Evolutionary conservation across 2,888 invertebrate genomes (phyloP).

Genomic region (Micoletzkya japonica): DNA sequence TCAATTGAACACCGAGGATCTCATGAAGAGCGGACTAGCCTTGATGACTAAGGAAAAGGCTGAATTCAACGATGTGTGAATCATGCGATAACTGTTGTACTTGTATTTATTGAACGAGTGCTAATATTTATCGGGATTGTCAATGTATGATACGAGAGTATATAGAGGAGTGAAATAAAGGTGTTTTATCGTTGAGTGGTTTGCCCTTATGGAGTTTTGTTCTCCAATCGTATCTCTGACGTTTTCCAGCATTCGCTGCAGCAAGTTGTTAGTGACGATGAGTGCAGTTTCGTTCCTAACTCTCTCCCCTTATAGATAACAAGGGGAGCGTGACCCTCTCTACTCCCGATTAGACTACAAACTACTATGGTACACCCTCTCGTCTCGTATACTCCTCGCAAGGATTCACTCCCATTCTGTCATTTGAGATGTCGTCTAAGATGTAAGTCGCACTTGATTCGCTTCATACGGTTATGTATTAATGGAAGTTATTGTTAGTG

Average conservation of each 20-base stretch:
- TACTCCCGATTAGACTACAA: conserved; percentile 12
- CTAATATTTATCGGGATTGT: too few relatives aligned
- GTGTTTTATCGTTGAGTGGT: too few relatives aligned
- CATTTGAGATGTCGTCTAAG: not conserved
- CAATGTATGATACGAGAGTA: too few relatives aligned
- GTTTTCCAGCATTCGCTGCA: too few relatives aligned
- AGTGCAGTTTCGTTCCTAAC: too few relatives aligned
- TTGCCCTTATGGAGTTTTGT: too few relatives aligned
- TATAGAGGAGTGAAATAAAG: too few relatives aligned
- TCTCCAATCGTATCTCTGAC: too few relatives aligned
- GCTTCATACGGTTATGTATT: not conserved
- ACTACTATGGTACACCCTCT: conserved; percentile 16
- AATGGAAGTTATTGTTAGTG: too few relatives aligned
- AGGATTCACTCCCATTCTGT: not conserved
- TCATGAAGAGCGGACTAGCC: conserved; percentile 77
- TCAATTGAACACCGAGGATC: conserved; percentile 88
- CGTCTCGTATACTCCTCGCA: not conserved
- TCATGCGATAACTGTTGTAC: too few relatives aligned
- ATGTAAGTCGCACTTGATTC: not conserved
- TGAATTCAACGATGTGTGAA: conserved; percentile 45
- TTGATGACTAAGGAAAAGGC: conserved; percentile 58
- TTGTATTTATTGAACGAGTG: too few relatives aligned
- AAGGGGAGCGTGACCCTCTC: not conserved
- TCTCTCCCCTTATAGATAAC: not conserved
- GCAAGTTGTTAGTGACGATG: too few relatives aligned